A percentile compares a stretch with the other conserved stretches of the same genome.
These are phyloP conservation scores for Tanypteryx hageni DNA, from an alignment of 2,888 invertebrate species.

Conservation along the genomic window DNA sequence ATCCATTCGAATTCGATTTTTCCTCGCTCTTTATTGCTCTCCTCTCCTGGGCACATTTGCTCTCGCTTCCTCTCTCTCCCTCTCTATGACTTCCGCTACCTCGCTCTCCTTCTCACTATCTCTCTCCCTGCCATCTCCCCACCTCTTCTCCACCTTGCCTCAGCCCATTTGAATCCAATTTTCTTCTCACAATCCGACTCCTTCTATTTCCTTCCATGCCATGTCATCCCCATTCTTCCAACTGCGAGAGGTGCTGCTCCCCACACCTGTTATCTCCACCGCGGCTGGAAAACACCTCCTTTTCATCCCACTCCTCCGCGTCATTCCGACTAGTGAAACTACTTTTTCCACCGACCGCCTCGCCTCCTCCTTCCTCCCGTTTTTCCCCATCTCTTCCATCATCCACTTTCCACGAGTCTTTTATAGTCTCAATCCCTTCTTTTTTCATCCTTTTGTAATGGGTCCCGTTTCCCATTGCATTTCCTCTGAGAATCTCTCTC, in stretches of 20 bases:
- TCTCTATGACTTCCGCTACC: neutral
- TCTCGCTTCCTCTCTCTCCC: neutral
- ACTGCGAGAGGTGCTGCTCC: neutral
- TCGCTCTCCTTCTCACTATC: neutral
- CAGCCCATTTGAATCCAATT: neutral
- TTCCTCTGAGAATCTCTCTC: neutral
- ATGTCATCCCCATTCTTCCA: neutral
- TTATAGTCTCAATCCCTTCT: no score
- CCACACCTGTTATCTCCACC: neutral
- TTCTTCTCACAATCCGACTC: slow-evolving; percentile 6
- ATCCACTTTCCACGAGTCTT: no score
- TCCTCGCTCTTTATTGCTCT: no score
- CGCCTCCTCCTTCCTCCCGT: neutral
- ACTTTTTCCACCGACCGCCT: neutral
- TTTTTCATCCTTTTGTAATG: neutral
- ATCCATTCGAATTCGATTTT: no score
- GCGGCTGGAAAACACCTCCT: neutral
- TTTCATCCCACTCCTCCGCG: no score
- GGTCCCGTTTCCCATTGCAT: neutral
- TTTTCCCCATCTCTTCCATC: neutral
- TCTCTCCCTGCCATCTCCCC: neutral
- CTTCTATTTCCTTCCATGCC: neutral
- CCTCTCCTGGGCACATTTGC: neutral
- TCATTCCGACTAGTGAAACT: neutral
- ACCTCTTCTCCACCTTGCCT: neutral